Conservation (phyloP, 2,888 invertebrate genomes). For the Cataglyphis cursor region DNA sequence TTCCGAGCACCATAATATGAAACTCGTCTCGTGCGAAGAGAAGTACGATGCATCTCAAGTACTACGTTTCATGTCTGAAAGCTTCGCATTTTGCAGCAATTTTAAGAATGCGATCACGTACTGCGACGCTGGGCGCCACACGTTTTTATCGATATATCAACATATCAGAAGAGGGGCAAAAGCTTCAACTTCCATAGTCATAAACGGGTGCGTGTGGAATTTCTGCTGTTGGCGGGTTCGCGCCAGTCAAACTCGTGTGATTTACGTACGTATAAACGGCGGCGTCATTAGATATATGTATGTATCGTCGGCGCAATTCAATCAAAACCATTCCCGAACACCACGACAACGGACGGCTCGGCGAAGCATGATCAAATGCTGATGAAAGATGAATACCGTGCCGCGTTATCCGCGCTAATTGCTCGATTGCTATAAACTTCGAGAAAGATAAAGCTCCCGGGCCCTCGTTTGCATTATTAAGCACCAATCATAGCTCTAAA, state of each 20-base stretch:
- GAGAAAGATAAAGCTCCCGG: conserved; percentile 11
- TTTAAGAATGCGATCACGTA: conserved; percentile 27
- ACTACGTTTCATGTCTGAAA: not conserved
- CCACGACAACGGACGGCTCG: conserved; percentile 37
- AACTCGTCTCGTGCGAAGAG: not conserved
- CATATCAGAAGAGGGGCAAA: not conserved
- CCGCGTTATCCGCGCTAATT: conserved; percentile 35
- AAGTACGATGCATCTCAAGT: not conserved
- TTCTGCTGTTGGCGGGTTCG: conserved; percentile 28
- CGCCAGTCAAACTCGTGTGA: conserved; percentile 31
- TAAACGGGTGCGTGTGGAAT: conserved; percentile 12
- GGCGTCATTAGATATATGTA: conserved; percentile 47
- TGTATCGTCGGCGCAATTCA: conserved; percentile 54
- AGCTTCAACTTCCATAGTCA: conserved; percentile 28
- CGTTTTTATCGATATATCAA: conserved; percentile 38
- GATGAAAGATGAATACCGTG: conserved; percentile 51
- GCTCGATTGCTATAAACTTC: conserved; percentile 43
- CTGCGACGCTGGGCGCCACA: not conserved
- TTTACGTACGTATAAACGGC: conserved; percentile 39
- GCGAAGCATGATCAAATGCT: conserved; percentile 40
- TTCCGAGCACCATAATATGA: not conserved
- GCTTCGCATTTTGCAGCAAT: conserved; percentile 10
- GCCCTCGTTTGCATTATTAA: not conserved
- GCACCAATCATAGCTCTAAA: conserved; percentile 1
- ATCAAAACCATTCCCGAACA: conserved; percentile 46